Conservation (phyloP, 2,113 vertebrate genomes). For the Strix uralensis region DNA sequence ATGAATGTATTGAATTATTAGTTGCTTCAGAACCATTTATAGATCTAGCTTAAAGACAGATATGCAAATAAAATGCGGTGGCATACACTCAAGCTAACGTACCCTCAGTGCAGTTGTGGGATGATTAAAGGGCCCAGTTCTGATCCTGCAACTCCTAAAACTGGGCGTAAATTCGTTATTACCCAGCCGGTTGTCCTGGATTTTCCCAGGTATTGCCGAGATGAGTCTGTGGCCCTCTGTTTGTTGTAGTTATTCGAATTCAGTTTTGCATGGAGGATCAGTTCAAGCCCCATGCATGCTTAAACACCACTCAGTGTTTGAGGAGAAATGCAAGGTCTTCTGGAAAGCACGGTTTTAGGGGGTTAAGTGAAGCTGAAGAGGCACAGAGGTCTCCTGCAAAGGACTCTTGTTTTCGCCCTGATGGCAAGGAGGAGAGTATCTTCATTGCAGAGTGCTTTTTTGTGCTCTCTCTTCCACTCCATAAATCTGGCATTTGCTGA, state of each 20-base stretch:
- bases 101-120: not conserved
- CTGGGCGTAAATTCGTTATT: rapidly evolving
- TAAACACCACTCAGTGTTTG: rapidly evolving
- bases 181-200: not conserved
- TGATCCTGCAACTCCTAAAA: not conserved
- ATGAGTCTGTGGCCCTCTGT: not conserved
- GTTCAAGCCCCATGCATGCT: not conserved
- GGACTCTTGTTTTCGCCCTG: not conserved
- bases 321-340: not conserved
- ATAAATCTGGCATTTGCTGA: not conserved
- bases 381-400: not conserved
- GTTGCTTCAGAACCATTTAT: not conserved
- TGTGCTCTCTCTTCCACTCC: not conserved
- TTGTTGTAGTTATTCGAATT: no score
- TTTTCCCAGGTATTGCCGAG: not conserved
- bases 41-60: not conserved
- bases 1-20: not conserved
- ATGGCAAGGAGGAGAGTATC: not conserved
- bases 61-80: not conserved
- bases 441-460: not conserved
- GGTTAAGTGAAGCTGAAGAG: not conserved
- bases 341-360: not conserved
- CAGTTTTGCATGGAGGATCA: not conserved
- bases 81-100: not conserved
- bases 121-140: not conserved